Percentiles rank a stretch among this genome's conserved stretches.
Conservation (phyloP, 2,797 vertebrate species). For the Darevskia mixta region DNA sequence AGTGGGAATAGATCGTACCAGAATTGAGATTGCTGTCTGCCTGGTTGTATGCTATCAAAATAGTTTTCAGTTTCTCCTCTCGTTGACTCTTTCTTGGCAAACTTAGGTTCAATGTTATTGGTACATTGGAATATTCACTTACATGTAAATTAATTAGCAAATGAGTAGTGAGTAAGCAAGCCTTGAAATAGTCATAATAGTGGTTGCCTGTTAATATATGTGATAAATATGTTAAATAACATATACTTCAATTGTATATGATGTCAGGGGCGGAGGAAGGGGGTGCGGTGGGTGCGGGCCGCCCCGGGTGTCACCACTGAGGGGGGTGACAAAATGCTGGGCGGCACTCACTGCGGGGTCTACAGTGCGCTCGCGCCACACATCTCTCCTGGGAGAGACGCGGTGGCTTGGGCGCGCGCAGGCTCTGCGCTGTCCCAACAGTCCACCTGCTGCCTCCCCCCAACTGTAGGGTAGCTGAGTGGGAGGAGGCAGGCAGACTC, state of each 20-base stretch:
- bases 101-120: not conserved
- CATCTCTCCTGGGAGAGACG: too few species aligned
- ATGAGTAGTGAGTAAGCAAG: not conserved
- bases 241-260: not conserved
- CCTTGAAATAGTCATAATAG: conserved; percentile 22
- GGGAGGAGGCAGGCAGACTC: too few species aligned
- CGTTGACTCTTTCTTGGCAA: not conserved
- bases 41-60: conserved; percentile 3
- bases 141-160: conserved; percentile 24
- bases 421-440: accelerated
- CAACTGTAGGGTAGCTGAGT: too few species aligned
- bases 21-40: not conserved
- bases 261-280: not conserved
- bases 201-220: not conserved
- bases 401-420: accelerated
- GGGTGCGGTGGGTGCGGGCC: too few species aligned
- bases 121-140: conserved; percentile 10
- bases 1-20: not conserved
- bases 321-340: too few species aligned
- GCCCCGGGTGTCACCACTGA: too few species aligned
- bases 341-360: too few species aligned
- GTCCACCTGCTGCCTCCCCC: too few species aligned
- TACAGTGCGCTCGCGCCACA: too few species aligned
- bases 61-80: not conserved
- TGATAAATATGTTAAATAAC: not conserved